Evolutionary conservation across 2,113 vertebrate genomes (phyloP), one percentile per base, ranked within the genome.

Genomic region (Seriola dumerili): DNA sequence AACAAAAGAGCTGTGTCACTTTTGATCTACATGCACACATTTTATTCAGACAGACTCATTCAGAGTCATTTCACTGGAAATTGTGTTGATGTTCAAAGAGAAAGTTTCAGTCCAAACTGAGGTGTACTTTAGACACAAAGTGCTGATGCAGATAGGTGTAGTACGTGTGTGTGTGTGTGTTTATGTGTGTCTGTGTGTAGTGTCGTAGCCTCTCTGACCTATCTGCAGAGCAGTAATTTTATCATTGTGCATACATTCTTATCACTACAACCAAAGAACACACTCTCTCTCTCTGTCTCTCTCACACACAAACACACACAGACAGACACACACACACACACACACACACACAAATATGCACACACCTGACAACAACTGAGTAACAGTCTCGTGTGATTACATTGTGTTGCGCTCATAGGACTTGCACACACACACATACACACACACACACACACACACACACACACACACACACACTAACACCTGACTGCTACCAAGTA

Each of bases 361-460:
- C 68, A 76, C 59, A 72, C 48, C 64, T 76, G 63, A 74, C 64
- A 69, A 78, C 68, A 25, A 46, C 78, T 68, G 64, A 69, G 80
- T 76, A 82, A 86, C 63, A 62, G 65, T 81, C 83, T 83, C 68
- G 74, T 81, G 83, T 85, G 91, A 91, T 89, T 91, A 91, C 86
- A 84, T 57, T 83, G 76, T 87, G 73, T 72, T 50, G 34, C 76
- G 78, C 83, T 91, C 80, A 64, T 16, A 73, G 76, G 65, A 86
- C 54, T 83, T 66, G 11, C 54, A 52, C 77, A 67, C 75, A 36
- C 42, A 46, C 73, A 74, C 76, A 74, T 83, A 54, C 58, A 58
- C 65, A 72, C 80, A 72, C 62, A n/a, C 16, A 69, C 63, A 65
- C 71, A 29, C 25, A 25, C 25, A 74, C 72, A 61, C 40, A 74